Evolutionary conservation across 2,888 invertebrate genomes (phyloP), one percentile per base, ranked within the genome.

Genomic region (Erannis defoliaria): DNA sequence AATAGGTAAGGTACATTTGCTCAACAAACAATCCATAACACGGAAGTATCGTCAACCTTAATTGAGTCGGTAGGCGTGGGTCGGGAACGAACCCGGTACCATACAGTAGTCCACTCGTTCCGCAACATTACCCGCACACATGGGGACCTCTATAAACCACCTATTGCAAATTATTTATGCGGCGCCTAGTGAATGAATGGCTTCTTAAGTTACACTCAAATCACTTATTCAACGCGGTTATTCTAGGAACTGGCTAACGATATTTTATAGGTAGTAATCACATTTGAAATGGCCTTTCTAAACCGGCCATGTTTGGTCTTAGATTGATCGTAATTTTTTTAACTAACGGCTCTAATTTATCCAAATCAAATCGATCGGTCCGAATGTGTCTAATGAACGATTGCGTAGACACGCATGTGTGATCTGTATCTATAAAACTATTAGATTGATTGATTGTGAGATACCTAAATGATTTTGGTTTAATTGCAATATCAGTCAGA

Each of bases 21-120:
- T 46, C 43, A 37, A 54, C 54, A 37, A 60, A 50, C 55, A 55
- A 70, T 72, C 72, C 73, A 75, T 42, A 70, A 78, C 81, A 79
- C 84, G 83, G 86, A 85, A 84, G 82, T 77, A 74, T 74, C 71
- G 68, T 76, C 75, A 73, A 77, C 72, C 72, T 76, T 82, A 84
- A 85, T 86, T 81, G 79, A 81, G 76, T 74, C 71, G 76, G 75
- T 77, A 80, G 82, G 86, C 82, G 87, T 87, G 82, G 86, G 86
- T 70, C 68, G 76, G 71, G 64, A 68, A 70, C 59, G 70, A 73
- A 66, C 64, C 58, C 64, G 51, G 66, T 71, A 72, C 62, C 58
- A 40, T 66, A 58, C 75, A 76, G 72, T 68, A 73, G 68, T 74
- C 67, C 69, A 67, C 68, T 70, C 74, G 85, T 86, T 85, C 82